Evolutionary conservation across 2,888 invertebrate species (phyloP), one percentile per base, ranked within the genome.

Genomic region (Teleogryllus oceanicus): DNA sequence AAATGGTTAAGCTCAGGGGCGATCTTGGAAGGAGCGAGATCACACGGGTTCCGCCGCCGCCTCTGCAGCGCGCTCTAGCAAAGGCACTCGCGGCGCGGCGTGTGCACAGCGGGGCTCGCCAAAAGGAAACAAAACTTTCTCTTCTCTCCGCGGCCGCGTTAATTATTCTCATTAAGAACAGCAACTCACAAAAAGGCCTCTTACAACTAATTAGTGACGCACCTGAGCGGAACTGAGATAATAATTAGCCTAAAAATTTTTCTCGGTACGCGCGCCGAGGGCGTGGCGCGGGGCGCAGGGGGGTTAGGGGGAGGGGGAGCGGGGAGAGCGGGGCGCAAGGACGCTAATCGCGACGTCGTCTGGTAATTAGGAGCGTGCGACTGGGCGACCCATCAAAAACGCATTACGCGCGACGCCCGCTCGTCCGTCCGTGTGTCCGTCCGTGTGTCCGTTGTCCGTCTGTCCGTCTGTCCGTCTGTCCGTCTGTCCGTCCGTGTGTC

Each of bases 161-260:
- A 81, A 81, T 81, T 81, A 81, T 49, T 74, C 81, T 81, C 80
- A 80, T 81, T 81, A 81, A 62, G 62, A 62, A 62, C 62, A 16
- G 62, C 62, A 62, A 62, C 62, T 62, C 49, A 21, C 20, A 37
- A 74, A 83, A 83, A 82, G 80, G 83, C 84, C 84, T 85, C 85
- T 85, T 85, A 85, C 84, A 84, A 84, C 85, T 86, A 86, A 86
- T 86, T 86, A 85, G 84, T 82, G 83, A 84, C 84, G 84, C 86
- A 85, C 83, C 85, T 85, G 84, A 85, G 84, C 85, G 85, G 85
- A 86, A 86, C 85, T 80, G 82, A 84, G 85, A 86, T 86, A 85
- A 85, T 83, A 75, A 81, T 81, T 81, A 77, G 75, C 50, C 50
- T 79, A 78, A 74, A 62, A 51, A 50, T 78, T 74, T 20, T 80